phyloP scores from a whole-genome alignment of 2,113 vertebrate species.

The Dipodomys merriami region DNA sequence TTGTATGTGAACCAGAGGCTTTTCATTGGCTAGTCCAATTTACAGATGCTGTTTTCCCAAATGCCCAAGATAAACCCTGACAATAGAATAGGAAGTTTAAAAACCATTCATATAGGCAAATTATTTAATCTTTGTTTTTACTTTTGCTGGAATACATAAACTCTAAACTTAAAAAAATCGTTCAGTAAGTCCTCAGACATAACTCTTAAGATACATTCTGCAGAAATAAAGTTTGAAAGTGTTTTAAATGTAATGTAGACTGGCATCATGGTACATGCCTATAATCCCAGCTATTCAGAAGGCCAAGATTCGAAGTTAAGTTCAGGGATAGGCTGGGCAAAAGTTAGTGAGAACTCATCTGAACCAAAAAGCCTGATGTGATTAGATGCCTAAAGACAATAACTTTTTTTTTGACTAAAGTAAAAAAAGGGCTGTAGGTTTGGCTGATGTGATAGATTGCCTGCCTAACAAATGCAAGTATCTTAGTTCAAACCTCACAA shows the following conservation, averaged over 20 bases:
- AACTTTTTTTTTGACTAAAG: too few relatives aligned
- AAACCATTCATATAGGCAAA: neutral
- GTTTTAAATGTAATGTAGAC: slow-evolving; percentile 36
- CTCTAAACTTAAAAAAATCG: neutral
- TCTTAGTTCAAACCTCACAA: too few relatives aligned
- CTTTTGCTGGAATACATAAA: neutral
- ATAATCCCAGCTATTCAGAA: too few relatives aligned
- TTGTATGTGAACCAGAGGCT: neutral
- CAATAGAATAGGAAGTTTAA: neutral
- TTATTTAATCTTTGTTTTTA: neutral
- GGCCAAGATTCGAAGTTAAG: too few relatives aligned
- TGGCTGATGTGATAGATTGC: too few relatives aligned
- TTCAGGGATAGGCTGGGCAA: too few relatives aligned
- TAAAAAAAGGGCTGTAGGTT: too few relatives aligned
- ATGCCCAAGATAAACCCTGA: neutral
- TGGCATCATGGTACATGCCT: too few relatives aligned
- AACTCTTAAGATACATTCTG: neutral
- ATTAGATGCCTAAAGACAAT: too few relatives aligned
- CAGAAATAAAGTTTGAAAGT: slow-evolving; percentile 41
- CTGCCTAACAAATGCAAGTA: too few relatives aligned
- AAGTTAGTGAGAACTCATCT: too few relatives aligned
- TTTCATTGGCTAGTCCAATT: neutral
- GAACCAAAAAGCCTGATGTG: too few relatives aligned
- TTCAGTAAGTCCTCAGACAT: neutral
- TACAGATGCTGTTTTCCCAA: slow-evolving; percentile 8